A percentile compares a stretch with the other conserved stretches of the same genome.
Evolutionary conservation across 2,113 vertebrate genomes (phyloP).

Genomic region (Campylomormyrus tamandua): DNA sequence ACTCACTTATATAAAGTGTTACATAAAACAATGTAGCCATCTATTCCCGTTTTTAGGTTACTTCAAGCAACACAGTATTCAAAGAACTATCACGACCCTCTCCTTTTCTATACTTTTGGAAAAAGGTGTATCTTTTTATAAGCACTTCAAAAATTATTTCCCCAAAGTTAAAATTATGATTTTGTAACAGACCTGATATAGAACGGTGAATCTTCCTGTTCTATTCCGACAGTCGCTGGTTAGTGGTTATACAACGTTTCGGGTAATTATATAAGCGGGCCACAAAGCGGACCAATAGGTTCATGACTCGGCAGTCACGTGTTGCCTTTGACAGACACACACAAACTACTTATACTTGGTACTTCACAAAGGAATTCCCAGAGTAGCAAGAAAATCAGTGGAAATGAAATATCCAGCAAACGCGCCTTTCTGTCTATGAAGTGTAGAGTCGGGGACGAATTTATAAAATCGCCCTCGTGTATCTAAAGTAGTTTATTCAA

Average conservation of each 20-base stretch:
- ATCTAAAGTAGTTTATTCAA: not conserved
- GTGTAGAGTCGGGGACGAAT: not conserved
- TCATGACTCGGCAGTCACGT: slow-evolving; percentile 31
- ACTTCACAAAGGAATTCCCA: not conserved
- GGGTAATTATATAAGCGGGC: slow-evolving; percentile 61
- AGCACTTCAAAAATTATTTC: not conserved
- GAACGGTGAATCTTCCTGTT: not conserved
- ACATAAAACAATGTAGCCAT: slow-evolving; percentile 43
- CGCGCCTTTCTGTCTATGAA: not conserved
- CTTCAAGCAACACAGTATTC: not conserved
- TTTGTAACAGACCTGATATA: not conserved
- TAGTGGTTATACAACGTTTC: slow-evolving; percentile 50
- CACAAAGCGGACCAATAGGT: slow-evolving; percentile 40
- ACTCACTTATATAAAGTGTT: slow-evolving; percentile 51
- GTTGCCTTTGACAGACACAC: slow-evolving; percentile 29
- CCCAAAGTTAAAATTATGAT: not conserved
- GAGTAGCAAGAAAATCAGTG: not conserved
- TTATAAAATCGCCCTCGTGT: not conserved
- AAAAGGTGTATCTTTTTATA: not conserved
- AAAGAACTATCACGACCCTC: not conserved
- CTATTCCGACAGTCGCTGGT: not conserved
- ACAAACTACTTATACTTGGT: not conserved
- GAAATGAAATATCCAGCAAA: not conserved
- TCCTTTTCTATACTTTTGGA: not conserved
- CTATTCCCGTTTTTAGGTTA: not conserved